Percentiles rank a stretch among this genome's conserved stretches.
These are phyloP conservation scores for Otus sunia DNA, from an alignment of 2,113 vertebrate genomes.

Conservation along the genomic window DNA sequence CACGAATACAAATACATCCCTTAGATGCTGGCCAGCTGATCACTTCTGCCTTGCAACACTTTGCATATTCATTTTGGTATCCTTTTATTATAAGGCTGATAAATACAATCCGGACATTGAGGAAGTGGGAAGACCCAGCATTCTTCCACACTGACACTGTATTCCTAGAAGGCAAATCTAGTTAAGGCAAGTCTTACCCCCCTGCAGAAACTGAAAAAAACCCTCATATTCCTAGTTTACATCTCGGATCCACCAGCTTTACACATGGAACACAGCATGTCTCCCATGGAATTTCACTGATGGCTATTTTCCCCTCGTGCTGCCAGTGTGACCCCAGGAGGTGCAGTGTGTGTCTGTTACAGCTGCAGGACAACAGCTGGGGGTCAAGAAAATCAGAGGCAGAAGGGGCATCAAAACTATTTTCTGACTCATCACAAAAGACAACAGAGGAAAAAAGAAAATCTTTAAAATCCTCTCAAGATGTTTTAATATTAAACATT, in stretches of 20 bases:
- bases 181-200: background rate
- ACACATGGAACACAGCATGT: background rate
- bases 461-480: background rate
- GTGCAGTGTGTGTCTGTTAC: background rate
- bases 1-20: background rate
- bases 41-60: background rate
- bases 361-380: background rate
- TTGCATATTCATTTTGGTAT: background rate
- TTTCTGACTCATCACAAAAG: slow-evolving; percentile 20
- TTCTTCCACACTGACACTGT: background rate
- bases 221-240: background rate
- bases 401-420: background rate
- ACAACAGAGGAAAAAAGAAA: background rate
- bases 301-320: background rate
- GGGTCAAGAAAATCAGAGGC: background rate
- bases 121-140: background rate
- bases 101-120: background rate
- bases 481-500: background rate
- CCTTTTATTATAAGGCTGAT: background rate
- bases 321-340: background rate
- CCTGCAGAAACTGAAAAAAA: background rate
- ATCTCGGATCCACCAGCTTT: background rate
- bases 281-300: background rate
- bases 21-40: background rate
- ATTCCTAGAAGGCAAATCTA: background rate